phyloP scores from a whole-genome alignment of 2,797 vertebrate species.

The Darevskia nairensis region DNA sequence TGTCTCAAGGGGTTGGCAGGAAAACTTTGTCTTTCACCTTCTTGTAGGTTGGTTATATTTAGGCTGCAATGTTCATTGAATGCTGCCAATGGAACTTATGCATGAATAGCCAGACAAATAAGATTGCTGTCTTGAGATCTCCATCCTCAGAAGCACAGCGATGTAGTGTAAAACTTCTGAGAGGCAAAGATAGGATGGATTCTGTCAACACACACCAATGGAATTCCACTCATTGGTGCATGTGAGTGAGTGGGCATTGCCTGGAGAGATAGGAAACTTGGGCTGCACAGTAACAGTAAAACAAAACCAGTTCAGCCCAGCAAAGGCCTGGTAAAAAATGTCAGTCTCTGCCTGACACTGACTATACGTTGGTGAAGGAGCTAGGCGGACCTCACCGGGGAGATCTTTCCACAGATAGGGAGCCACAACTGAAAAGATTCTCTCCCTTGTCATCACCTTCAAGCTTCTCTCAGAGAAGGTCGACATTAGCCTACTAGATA shows the following conservation, averaged over 20 bases:
- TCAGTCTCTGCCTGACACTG: too few relatives aligned
- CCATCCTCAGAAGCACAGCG: neutral
- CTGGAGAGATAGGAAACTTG: neutral
- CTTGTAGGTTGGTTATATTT: neutral
- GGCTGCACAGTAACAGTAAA: too few relatives aligned
- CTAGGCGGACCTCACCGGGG: too few relatives aligned
- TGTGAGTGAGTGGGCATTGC: neutral
- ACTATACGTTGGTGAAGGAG: too few relatives aligned
- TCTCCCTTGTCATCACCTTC: too few relatives aligned
- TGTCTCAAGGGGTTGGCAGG: neutral
- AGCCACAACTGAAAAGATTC: too few relatives aligned
- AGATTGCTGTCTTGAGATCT: too few relatives aligned
- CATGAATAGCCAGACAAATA: neutral
- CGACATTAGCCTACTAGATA: too few relatives aligned
- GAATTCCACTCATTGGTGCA: neutral
- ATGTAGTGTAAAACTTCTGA: neutral
- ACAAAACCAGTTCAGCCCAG: too few relatives aligned
- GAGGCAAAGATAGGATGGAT: neutral
- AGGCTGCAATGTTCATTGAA: neutral
- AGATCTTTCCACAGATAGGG: too few relatives aligned
- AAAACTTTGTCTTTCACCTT: conserved; percentile 6
- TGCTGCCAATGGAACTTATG: neutral
- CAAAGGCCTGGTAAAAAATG: too few relatives aligned
- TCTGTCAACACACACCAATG: neutral
- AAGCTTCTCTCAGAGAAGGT: too few relatives aligned